Evolutionary conservation across 2,888 invertebrate species (phyloP).

Genomic region (Acrobasis repandana): DNA sequence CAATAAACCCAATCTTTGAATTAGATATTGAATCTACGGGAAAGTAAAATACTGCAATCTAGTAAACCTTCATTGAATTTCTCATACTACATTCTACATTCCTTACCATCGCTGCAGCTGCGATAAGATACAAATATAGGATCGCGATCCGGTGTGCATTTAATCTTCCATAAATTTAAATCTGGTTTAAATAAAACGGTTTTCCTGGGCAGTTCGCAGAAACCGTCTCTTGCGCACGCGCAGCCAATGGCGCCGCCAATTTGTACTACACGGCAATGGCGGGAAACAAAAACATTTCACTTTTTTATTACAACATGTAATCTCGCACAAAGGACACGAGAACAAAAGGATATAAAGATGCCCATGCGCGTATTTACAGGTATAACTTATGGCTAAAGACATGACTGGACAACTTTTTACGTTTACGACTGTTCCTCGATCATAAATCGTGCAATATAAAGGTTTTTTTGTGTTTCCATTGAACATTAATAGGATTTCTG

Average conservation of each 20-base stretch:
- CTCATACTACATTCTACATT: not conserved
- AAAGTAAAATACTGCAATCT: no score
- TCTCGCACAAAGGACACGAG: conserved; percentile 1
- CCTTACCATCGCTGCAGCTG: not conserved
- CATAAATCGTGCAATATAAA: not conserved
- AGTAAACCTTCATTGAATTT: not conserved
- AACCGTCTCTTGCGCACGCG: conserved; percentile 29
- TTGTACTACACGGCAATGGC: conserved; percentile 11
- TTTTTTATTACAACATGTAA: conserved; percentile 8
- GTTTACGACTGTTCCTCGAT: conserved; percentile 12
- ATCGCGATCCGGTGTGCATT: not conserved
- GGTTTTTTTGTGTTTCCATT: not conserved
- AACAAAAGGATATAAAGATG: conserved; percentile 15
- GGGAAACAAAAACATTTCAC: conserved; percentile 3
- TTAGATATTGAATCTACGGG: no score
- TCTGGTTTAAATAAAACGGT: conserved; percentile 45
- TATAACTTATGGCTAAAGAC: not conserved
- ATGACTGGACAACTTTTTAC: not conserved
- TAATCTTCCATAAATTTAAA: conserved; percentile 38
- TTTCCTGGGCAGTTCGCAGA: conserved; percentile 50
- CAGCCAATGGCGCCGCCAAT: conserved; percentile 9
- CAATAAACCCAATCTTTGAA: no score
- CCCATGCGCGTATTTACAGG: conserved; percentile 1
- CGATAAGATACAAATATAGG: not conserved
- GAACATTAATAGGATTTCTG: not conserved